phyloP scores from a whole-genome alignment of 2,888 invertebrate genomes.

The Nephrotoma appendiculata region DNA sequence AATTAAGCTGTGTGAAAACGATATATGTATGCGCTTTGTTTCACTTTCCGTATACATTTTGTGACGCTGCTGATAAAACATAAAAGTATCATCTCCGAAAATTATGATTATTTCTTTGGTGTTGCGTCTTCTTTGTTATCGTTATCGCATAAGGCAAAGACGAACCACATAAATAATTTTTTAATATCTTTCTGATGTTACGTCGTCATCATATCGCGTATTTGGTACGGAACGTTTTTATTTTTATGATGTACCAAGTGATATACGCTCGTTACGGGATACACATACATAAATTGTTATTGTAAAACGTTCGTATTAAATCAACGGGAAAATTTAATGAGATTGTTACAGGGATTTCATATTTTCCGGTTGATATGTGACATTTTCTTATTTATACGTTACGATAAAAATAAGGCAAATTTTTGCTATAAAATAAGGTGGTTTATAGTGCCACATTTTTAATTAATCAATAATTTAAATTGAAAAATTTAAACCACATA shows the following conservation, averaged over 20 bases:
- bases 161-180: background rate
- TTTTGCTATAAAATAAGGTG: background rate
- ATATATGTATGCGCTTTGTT: background rate
- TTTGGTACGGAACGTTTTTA: background rate
- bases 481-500: background rate
- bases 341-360: background rate
- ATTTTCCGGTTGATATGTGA: background rate
- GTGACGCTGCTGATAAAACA: background rate
- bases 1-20: background rate
- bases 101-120: background rate
- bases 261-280: background rate
- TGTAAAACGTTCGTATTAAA: background rate
- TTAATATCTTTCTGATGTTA: background rate
- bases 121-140: background rate
- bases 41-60: background rate
- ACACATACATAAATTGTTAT: background rate
- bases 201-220: background rate
- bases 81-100: background rate
- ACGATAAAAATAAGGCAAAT: too few relatives aligned
- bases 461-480: background rate
- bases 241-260: background rate
- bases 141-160: background rate
- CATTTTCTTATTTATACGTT: too few relatives aligned
- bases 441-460: background rate
- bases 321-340: background rate